These are phyloP conservation scores for Epinotia demarniana DNA, from an alignment of 2,888 invertebrate genomes.

Conservation along the genomic window DNA sequence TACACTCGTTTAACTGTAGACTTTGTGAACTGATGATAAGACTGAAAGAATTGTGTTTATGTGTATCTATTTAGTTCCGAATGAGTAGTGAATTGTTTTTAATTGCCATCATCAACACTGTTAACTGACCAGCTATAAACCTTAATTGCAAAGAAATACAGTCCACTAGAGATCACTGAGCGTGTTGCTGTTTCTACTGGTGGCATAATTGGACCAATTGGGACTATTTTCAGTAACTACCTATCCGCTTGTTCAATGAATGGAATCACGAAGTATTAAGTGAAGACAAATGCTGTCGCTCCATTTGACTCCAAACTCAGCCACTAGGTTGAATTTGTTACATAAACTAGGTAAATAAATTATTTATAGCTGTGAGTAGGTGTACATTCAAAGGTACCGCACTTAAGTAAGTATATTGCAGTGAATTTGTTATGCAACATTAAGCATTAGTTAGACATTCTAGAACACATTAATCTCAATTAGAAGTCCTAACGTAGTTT, in stretches of 20 bases:
- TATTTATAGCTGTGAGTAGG: background rate
- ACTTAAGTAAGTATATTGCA: background rate
- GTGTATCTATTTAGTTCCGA: background rate
- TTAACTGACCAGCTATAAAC: background rate
- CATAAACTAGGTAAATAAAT: conserved; percentile 2
- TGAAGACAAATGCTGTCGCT: too few relatives aligned
- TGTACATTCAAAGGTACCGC: conserved; percentile 10
- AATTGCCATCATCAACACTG: background rate
- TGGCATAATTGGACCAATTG: conserved; percentile 28
- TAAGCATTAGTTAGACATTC: background rate
- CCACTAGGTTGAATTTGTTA: background rate
- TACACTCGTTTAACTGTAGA: background rate
- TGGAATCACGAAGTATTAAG: conserved; percentile 35
- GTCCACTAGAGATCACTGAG: background rate
- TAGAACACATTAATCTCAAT: conserved; percentile 20
- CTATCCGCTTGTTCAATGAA: conserved; percentile 14
- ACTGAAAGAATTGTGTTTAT: background rate
- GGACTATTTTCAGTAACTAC: conserved; percentile 10
- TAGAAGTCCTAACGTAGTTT: conserved; percentile 13
- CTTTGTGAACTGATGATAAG: background rate
- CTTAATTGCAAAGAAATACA: background rate
- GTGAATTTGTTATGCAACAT: conserved; percentile 11
- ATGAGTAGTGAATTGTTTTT: conserved; percentile 13
- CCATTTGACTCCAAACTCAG: conserved; percentile 10
- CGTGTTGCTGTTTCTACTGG: conserved; percentile 3